phyloP scores from a whole-genome alignment of 2,888 invertebrate genomes.

The Onchidella celtica region DNA sequence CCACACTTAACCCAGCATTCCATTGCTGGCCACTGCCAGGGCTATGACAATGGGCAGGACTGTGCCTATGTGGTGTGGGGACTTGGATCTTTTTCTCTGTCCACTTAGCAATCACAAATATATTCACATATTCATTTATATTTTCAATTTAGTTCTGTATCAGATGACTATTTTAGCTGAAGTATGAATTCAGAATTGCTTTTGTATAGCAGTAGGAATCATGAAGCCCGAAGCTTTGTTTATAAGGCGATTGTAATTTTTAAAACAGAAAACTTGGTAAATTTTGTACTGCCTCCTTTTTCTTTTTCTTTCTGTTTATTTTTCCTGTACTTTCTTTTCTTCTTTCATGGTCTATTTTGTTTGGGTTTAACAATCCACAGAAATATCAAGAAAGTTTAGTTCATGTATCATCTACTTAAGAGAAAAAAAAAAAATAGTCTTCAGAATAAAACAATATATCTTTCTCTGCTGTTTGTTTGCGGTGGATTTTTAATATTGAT shows the following conservation, averaged over 20 bases:
- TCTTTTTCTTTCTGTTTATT: not conserved
- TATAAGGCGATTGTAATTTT: no score
- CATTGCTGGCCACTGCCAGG: no score
- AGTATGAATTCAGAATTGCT: not conserved
- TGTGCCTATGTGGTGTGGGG: conserved; percentile 30
- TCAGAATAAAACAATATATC: conserved; percentile 36
- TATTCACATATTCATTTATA: conserved; percentile 36
- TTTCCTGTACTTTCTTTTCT: not conserved
- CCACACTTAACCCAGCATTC: no score
- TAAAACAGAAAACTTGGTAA: not conserved
- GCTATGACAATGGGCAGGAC: no score
- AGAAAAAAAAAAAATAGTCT: conserved; percentile 35
- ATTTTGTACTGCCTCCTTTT: not conserved
- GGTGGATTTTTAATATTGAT: not conserved
- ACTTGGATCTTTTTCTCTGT: conserved; percentile 13
- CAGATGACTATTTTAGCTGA: not conserved
- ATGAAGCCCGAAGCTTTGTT: no score
- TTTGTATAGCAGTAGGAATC: no score
- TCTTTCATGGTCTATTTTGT: not conserved
- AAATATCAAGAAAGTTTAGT: conserved; percentile 40
- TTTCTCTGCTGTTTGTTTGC: not conserved
- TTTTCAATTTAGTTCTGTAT: not conserved
- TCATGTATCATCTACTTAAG: conserved; percentile 45
- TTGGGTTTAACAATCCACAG: not conserved
- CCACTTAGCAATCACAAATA: conserved; percentile 21